Base-by-base conservation (phyloP, 2,888 invertebrate genomes). In the Eupithecia insigniata region DNA sequence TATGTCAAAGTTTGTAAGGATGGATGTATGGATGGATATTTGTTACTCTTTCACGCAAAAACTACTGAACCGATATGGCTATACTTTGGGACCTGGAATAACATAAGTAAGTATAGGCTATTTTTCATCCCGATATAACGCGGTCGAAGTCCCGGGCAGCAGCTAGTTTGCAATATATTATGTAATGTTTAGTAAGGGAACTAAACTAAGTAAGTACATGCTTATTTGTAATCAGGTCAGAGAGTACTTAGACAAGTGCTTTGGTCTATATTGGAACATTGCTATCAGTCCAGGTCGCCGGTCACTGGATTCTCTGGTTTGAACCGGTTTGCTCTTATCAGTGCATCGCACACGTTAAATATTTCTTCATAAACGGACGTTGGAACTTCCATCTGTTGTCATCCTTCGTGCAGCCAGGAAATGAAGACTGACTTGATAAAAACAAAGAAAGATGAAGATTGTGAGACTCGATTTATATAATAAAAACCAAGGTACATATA, bases 261-360 rank as follows among this genome's bases (percentile, higher is more conserved):
- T 71, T 62, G 43, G 51, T 71, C 69, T 58, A 69, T 67, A 71
- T 74, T 74, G 66, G 69, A 39, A 32, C 39, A 39, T 71, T 69
- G 60, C 22, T 72, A 74, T 74, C 71, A 60, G 73, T 80, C 84
- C 86, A 87, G 88, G 89, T 87, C 87, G 77, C 76, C 82, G 84
- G 82, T 80, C 81, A 75, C 81, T 82, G 83, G 69, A 65, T 58
- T 32, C 58, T 76, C 89, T 76, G 82, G 92, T 82, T 86, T 62
- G 71, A 84, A 82, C 89, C 83, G 81, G 92, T 87, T 87, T 62
- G 6, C 65, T 79, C 79, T 69, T 71, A 71, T 86, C 78, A 78
- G 74, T 80, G 71, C 76, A 72, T 77, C 65, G 60, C 78, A 80
- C 80, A 81, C 80, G 77, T 74, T 74, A 73, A 60, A 26, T 82